Percentiles rank a stretch among this genome's conserved stretches.
These are phyloP conservation scores for Xestia ashworthii DNA, from an alignment of 2,888 invertebrate species.

Conservation along the genomic window DNA sequence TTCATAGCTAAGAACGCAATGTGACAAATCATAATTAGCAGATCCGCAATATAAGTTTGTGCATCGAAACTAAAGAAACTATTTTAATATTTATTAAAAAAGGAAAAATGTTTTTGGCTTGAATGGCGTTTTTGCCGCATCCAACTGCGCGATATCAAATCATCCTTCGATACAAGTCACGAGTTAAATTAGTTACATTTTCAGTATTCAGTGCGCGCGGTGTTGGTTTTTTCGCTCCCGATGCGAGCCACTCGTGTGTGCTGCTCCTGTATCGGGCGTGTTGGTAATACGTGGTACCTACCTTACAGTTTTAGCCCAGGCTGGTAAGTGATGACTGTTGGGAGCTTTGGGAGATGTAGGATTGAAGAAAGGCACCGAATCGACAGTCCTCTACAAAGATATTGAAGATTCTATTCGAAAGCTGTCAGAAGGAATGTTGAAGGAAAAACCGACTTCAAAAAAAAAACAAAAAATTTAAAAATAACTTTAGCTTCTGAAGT, in stretches of 20 bases:
- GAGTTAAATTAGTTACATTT: slow-evolving; percentile 82
- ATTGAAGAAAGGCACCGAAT: background rate
- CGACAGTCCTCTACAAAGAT: background rate
- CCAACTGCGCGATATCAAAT: slow-evolving; percentile 42
- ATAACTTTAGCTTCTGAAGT: too few relatives aligned
- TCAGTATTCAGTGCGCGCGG: slow-evolving; percentile 80
- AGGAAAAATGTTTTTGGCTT: background rate
- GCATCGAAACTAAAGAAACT: background rate
- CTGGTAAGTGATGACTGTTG: background rate
- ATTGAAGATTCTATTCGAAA: background rate
- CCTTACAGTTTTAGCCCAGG: slow-evolving; percentile 1
- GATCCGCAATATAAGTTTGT: background rate
- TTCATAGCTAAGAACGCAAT: background rate
- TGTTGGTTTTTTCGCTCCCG: slow-evolving; percentile 83
- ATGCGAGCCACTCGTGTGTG: slow-evolving; percentile 74
- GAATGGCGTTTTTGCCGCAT: slow-evolving; percentile 54
- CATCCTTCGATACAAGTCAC: slow-evolving; percentile 68
- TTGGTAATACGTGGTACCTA: slow-evolving; percentile 33
- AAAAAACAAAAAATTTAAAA: too few relatives aligned
- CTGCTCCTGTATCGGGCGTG: slow-evolving; percentile 48
- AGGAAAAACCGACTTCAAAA: too few relatives aligned
- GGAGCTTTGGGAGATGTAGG: background rate
- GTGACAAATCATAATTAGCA: background rate
- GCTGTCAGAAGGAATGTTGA: background rate
- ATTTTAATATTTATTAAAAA: background rate